Base-by-base conservation (phyloP, 2,888 invertebrate species). In the Acleris holmiana region DNA sequence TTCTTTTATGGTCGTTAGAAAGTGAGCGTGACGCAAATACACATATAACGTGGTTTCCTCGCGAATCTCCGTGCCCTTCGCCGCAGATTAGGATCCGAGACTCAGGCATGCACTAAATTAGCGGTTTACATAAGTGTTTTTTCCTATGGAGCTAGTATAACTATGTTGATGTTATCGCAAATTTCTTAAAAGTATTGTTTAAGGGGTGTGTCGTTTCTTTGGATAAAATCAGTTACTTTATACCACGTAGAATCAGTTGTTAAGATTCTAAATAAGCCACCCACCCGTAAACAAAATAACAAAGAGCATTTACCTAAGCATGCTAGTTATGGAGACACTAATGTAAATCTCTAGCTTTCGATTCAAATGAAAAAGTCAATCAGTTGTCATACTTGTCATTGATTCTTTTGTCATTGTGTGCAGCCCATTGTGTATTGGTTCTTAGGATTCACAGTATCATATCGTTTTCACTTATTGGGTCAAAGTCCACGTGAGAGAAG, bases 1-100 rank as follows among this genome's bases (percentile, higher is more conserved):
- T 84, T 82, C 77, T 80, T 80, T 78, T 35, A 35, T 70, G 73
- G 70, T 75, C 75, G 71, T 77, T 87, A 88, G 88, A 89, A 89
- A 89, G 88, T 79, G 82, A 87, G 75, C 74, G 78, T 77, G 73
- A 65, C 59, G 59, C 49, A 44, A 50, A 56, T 35, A 47, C 35
- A 49, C 62, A 21, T 17, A 19, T 29, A 55, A 35, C 47, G 58
- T 58, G 58, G 58, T 51, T 60, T 53, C 61, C 48, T 58, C 47
- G 65, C 65, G 60, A 65, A 65, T 65, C 15, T 60, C 44, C 59
- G 35, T 55, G 65, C 59, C 65, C 65, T 65, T 55, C 55, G 40
- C 44, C 49, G 35, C 23, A 50, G 59, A 64, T 65, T 64, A 60
- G 54, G 44, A 65, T 65, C 60, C 48, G 25, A 62, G 44, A 56